phyloP scores from a whole-genome alignment of 2,797 vertebrate genomes.

The Phylloscopus collybita region DNA sequence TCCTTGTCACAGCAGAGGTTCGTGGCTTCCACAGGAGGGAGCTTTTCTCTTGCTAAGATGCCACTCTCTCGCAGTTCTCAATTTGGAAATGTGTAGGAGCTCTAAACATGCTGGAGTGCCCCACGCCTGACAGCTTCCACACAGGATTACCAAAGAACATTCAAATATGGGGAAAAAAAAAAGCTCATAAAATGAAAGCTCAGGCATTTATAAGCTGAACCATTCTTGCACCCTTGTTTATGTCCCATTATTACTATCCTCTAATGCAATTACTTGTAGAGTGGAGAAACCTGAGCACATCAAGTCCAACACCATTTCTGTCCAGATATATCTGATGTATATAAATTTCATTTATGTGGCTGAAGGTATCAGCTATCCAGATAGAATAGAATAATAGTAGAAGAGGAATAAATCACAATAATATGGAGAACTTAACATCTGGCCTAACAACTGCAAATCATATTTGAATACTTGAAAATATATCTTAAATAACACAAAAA shows the following conservation, averaged over 20 bases:
- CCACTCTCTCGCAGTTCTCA: neutral
- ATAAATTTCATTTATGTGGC: neutral
- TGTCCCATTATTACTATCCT: neutral
- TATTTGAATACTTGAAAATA: neutral
- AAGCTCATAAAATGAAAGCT: neutral
- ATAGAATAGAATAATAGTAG: neutral
- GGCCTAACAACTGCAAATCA: neutral
- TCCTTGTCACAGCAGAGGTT: neutral
- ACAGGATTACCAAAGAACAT: neutral
- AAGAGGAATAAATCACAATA: neutral
- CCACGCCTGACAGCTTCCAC: neutral
- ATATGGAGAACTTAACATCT: neutral
- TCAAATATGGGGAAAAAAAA: neutral
- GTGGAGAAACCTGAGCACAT: neutral
- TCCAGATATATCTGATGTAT: neutral
- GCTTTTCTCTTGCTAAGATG: conserved; percentile 10
- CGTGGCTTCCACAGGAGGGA: conserved; percentile 54
- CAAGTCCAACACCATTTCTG: neutral
- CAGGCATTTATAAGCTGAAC: neutral
- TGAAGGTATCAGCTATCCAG: neutral
- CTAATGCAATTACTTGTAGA: neutral
- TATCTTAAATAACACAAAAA: neutral
- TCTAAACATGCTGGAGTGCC: neutral
- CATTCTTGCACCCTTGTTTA: neutral
- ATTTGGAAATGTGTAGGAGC: conserved; percentile 43